These are phyloP conservation scores for Pocillopora verrucosa DNA, from an alignment of 64 coral and sea anemone species.

Conservation along the genomic window DNA sequence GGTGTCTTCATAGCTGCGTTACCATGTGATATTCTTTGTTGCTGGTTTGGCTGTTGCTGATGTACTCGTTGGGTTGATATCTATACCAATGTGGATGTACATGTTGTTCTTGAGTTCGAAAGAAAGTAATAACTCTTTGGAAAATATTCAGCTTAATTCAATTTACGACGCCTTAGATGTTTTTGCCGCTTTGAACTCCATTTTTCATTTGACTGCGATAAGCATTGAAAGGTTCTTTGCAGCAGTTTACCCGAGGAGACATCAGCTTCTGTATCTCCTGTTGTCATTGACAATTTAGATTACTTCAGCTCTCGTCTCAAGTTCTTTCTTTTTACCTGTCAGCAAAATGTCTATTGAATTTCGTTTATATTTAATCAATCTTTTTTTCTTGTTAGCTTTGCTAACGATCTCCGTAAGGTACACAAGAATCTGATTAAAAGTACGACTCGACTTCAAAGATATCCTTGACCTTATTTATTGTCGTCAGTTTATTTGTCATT, in stretches of 20 bases:
- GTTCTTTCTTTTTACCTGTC: slow-evolving; percentile 24
- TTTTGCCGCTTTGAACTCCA: slow-evolving; percentile 47
- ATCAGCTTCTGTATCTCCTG: neutral
- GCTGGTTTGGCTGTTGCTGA: slow-evolving; percentile 58
- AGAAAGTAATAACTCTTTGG: neutral
- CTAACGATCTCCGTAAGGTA: slow-evolving; percentile 15
- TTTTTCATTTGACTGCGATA: slow-evolving; percentile 64
- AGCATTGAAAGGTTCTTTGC: slow-evolving; percentile 43
- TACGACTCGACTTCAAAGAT: slow-evolving; percentile 37
- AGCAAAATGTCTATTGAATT: neutral
- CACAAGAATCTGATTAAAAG: slow-evolving; percentile 11
- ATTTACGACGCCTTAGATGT: slow-evolving; percentile 50
- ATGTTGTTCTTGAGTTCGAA: slow-evolving; percentile 12
- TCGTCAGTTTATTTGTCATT: slow-evolving; percentile 43
- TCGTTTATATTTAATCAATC: slow-evolving; percentile 46
- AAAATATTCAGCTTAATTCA: neutral
- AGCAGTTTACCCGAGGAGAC: slow-evolving; percentile 7
- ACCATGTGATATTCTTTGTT: slow-evolving; percentile 40
- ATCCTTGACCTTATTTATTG: slow-evolving; percentile 48
- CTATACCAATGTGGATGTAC: slow-evolving; percentile 60
- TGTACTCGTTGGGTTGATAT: slow-evolving; percentile 33
- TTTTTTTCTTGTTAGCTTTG: slow-evolving; percentile 45
- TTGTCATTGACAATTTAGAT: slow-evolving; percentile 33
- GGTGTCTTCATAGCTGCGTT: slow-evolving; percentile 2
- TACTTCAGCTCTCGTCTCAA: slow-evolving; percentile 5